Conservation (phyloP, 2,113 vertebrate species). For the Poeciliopsis prolifica region DNA sequence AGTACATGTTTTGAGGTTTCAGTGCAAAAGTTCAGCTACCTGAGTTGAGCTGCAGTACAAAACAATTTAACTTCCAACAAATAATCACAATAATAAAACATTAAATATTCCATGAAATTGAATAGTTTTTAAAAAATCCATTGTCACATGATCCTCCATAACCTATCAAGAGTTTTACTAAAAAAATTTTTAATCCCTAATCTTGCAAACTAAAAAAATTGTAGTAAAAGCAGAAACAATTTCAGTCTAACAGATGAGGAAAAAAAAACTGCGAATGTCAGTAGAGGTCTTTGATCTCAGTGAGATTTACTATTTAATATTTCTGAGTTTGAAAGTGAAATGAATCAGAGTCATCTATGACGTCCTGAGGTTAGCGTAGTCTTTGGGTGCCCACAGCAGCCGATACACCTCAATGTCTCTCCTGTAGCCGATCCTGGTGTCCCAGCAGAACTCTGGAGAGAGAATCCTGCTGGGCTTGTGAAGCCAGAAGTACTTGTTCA, state of each 20-base stretch:
- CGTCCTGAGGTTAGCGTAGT: constrained; percentile 56
- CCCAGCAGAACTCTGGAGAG: constrained; percentile 86
- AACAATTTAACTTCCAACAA: background rate
- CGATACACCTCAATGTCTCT: constrained; percentile 54
- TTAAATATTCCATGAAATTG: background rate
- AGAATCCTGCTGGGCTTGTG: constrained; percentile 80
- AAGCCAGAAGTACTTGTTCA: too few relatives aligned
- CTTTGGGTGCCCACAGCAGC: constrained; percentile 70
- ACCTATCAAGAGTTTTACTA: background rate
- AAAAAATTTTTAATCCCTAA: too few relatives aligned
- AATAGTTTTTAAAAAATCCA: background rate
- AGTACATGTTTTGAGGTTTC: background rate
- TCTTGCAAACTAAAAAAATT: too few relatives aligned
- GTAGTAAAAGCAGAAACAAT: too few relatives aligned
- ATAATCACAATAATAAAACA: background rate
- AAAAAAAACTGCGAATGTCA: too few relatives aligned
- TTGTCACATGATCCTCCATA: background rate
- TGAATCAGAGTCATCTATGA: background rate
- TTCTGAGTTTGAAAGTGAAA: too few relatives aligned
- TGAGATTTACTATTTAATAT: too few relatives aligned
- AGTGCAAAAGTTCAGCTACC: background rate
- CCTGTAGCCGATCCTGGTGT: constrained; percentile 39
- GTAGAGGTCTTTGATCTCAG: too few relatives aligned
- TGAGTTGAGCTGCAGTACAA: background rate
- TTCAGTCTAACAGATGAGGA: too few relatives aligned